Evolutionary conservation across 2,888 invertebrate genomes (phyloP), one percentile per base, ranked within the genome.

Genomic region (Noctua comes): DNA sequence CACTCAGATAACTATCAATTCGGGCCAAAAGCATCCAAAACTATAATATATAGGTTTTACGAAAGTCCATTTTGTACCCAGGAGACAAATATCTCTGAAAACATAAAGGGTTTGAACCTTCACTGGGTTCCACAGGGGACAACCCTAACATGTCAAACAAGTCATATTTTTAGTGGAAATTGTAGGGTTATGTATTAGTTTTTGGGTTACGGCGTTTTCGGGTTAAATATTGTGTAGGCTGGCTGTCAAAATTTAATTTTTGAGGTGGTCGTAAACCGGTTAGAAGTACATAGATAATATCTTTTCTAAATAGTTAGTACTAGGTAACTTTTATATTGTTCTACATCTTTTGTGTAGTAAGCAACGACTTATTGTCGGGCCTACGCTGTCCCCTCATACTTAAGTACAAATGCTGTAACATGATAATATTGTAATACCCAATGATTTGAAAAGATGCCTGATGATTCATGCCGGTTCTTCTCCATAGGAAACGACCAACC

Each of bases 21-120:
- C 74, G 71, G 81, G 81, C 82, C 78, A 70, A 84, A 81, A 83
- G 71, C 81, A 80, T 80, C 83, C 72, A 66, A 73, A 83, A 87
- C 86, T 86, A 89, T 85, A 88, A 88, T 82, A 82, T 82, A 87
- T 89, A 84, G 83, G 83, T 83, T 80, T 79, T 79, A 74, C 68
- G 73, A 82, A 88, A 88, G 86, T 83, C 88, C 86, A 88, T 85
- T 83, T 66, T 64, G 62, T 40, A 64, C 89, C 84, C 88, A 36
- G 1, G 88, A 85, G 88, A 82, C 82, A 76, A 83, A 88, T 89
- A 88, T 85, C 84, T 87, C 88, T 78, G 80, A 86, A 89, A 89
- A 88, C 87, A 89, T 89, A 87, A 88, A 88, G 89, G 86, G 79
- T 79, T 82, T 79, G 71, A 72, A 64, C 82, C 80, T 74, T 82